These are phyloP conservation scores for Neosilurus hyrtlii DNA, from an alignment of 2,797 vertebrate genomes.

Conservation along the genomic window DNA sequence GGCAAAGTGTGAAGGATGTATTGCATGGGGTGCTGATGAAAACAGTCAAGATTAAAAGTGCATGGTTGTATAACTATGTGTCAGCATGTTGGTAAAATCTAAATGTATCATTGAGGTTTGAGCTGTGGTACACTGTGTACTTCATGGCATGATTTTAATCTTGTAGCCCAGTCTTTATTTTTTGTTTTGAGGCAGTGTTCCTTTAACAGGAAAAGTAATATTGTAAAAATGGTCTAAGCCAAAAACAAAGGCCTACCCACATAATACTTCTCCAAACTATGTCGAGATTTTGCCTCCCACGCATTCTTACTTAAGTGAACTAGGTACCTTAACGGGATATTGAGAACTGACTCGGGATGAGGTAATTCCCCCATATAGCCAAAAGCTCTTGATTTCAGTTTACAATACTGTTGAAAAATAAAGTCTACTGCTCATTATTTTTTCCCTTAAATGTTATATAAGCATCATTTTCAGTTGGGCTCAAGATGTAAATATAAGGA, in stretches of 20 bases:
- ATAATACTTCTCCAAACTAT: constrained; percentile 5
- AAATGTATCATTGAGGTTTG: constrained; percentile 37
- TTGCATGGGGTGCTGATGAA: neutral
- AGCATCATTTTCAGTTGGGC: neutral
- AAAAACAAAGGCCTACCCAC: constrained; percentile 47
- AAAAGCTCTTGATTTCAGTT: neutral
- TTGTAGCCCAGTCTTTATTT: constrained; percentile 43
- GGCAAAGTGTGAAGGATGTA: neutral
- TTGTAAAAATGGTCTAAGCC: constrained; percentile 56
- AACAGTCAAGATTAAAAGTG: constrained; percentile 20
- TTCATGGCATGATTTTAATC: neutral
- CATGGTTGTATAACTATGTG: neutral
- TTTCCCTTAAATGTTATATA: neutral
- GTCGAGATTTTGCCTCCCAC: constrained; percentile 11
- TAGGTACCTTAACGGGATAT: constrained; percentile 5
- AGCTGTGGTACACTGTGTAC: constrained; percentile 24
- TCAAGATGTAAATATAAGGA: neutral
- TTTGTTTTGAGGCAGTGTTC: constrained; percentile 58
- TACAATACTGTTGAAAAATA: neutral
- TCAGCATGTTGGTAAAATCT: constrained; percentile 33
- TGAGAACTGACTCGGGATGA: constrained; percentile 8
- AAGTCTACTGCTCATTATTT: neutral
- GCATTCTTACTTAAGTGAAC: neutral
- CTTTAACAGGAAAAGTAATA: constrained; percentile 57
- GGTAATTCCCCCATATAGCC: neutral